Base-by-base conservation (phyloP, 2,797 vertebrate genomes). In the Coranthus polyacanthus region DNA sequence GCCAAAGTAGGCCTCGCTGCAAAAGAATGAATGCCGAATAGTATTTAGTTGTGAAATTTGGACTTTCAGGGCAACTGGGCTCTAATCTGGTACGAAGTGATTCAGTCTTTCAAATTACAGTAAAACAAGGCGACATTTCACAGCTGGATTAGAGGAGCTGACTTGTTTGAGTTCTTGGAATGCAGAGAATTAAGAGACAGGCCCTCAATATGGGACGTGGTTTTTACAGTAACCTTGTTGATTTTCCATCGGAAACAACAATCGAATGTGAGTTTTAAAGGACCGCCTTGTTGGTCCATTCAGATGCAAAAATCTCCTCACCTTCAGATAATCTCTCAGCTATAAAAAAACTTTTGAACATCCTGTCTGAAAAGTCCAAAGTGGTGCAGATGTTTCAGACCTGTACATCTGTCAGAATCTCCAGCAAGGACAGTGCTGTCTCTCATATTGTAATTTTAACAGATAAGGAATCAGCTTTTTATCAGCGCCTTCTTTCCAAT, bases 401-500 rank as follows among this genome's bases (percentile, higher is more conserved):
- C 18, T 41, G 17, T 34, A 20, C 53, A 57, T 38, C 54, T 46
- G 57, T 11, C 17, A 18, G 5, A 43, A 38, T 39, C 50, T 46
- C 46, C 50, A 26, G 9, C 18, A 11, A 22, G 16, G 8, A 36
- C 22, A 4, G 20, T 12, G 17, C 57, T 17, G 41, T 17, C 49
- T 41, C 38, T 47, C 57, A 6, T 24, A 49, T 18, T 65, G 49
- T 68, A 8, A 36, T 37, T 45, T 44, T 12, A 2, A 6, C 18
- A 62, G 36, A 74, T 46, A 17, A 73, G 45, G 60, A 38, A 8
- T 41, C 22, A 38, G 45, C 38, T 7, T 49, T 45, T 74, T 72
- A 86, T 84, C 67, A 56, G 42, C 58, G 12, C 47, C 59, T 68
- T 60, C 54, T 51, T 55, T 64, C 39, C 61, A 39, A 9, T 79